These are phyloP conservation scores for Parnassius apollo DNA, from an alignment of 2,888 invertebrate species.

Conservation along the genomic window DNA sequence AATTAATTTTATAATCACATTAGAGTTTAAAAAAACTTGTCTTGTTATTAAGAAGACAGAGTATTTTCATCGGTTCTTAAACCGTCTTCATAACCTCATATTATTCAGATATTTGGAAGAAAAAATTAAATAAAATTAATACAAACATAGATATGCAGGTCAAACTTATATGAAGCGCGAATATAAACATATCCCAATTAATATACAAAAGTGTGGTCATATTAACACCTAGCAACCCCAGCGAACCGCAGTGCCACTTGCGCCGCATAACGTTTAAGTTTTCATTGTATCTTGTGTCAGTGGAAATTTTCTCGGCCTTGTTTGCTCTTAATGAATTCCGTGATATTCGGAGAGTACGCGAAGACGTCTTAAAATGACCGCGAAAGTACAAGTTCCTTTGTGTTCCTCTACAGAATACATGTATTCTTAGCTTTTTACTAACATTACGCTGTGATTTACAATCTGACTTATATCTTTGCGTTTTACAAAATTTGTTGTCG, in stretches of 20 bases:
- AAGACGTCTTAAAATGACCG: constrained; percentile 12
- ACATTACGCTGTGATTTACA: not conserved
- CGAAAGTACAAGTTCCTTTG: constrained; percentile 18
- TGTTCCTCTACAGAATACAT: constrained; percentile 5
- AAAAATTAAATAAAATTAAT: too few species aligned
- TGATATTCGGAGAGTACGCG: constrained; percentile 15
- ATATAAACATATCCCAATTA: not conserved
- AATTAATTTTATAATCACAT: too few species aligned
- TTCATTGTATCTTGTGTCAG: constrained; percentile 39
- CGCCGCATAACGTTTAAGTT: constrained; percentile 33
- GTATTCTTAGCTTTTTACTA: constrained; percentile 8
- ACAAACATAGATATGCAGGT: too few species aligned
- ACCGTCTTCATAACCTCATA: too few species aligned
- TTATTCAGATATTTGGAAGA: too few species aligned
- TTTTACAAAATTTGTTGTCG: not conserved
- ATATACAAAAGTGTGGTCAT: constrained; percentile 1
- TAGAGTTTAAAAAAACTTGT: too few species aligned
- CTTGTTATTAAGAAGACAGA: too few species aligned
- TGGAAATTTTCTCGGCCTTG: constrained; percentile 39
- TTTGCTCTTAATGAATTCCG: constrained; percentile 12
- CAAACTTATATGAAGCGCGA: too few species aligned
- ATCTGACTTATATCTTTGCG: constrained; percentile 3
- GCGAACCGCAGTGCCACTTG: constrained; percentile 8
- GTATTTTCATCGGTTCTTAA: too few species aligned
- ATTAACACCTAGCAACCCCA: not conserved